Percentiles rank a stretch among this genome's conserved stretches.
These are phyloP conservation scores for Ammodramus savannarum DNA, from an alignment of 2,113 vertebrate genomes.

Conservation along the genomic window DNA sequence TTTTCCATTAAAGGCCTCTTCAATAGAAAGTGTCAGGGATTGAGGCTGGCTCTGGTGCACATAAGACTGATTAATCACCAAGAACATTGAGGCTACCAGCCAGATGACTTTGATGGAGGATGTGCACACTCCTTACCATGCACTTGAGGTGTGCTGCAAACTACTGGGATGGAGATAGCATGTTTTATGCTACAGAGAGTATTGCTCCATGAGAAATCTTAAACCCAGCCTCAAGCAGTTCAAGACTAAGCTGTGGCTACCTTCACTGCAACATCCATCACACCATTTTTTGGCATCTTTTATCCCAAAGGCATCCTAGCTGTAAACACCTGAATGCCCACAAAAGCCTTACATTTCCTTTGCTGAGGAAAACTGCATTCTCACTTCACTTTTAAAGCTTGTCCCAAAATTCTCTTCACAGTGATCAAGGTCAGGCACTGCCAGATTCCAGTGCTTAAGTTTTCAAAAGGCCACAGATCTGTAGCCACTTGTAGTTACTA, in stretches of 20 bases:
- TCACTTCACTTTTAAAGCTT: neutral
- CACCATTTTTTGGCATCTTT: neutral
- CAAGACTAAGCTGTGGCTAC: neutral
- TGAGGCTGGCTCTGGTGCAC: neutral
- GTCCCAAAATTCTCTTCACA: neutral
- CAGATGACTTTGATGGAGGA: neutral
- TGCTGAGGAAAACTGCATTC: neutral
- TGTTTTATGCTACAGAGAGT: neutral
- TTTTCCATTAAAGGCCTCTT: neutral
- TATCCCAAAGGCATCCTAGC: neutral
- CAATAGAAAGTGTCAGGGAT: neutral
- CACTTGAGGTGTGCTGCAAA: neutral
- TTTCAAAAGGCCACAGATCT: neutral
- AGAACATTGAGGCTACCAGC: neutral
- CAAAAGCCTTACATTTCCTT: neutral
- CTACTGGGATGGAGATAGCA: neutral
- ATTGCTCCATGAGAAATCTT: neutral
- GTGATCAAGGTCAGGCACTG: neutral
- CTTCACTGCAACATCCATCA: neutral
- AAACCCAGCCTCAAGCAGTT: neutral
- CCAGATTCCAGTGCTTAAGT: neutral
- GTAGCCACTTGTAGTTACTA: neutral
- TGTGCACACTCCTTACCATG: neutral
- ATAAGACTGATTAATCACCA: neutral
- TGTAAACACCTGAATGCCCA: neutral